A percentile compares a stretch with the other conserved stretches of the same genome.
Conservation (phyloP, 2,888 invertebrate species). For the Campaea margaritaria region DNA sequence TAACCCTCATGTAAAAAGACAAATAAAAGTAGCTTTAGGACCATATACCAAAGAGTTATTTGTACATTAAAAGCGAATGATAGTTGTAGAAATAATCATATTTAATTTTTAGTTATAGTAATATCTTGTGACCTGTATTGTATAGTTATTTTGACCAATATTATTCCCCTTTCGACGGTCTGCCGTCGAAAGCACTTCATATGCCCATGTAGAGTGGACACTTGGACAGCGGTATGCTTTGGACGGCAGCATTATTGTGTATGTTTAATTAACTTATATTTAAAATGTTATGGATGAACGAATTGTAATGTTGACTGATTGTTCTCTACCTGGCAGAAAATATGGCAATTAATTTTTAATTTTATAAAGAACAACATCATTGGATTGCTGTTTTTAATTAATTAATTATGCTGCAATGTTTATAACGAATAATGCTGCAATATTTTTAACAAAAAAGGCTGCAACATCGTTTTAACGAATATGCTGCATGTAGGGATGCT, state of each 20-base stretch:
- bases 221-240: slow-evolving; percentile 3
- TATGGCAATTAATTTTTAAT: slow-evolving; percentile 32
- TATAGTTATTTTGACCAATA: slow-evolving; percentile 45
- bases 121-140: slow-evolving; percentile 61
- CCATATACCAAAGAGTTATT: slow-evolving; percentile 83
- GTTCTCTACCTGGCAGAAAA: slow-evolving; percentile 20
- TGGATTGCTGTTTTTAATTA: too few species aligned
- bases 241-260: slow-evolving; percentile 18
- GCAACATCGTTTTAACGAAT: too few species aligned
- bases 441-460: too few species aligned
- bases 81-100: slow-evolving; percentile 67
- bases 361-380: too few species aligned
- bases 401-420: too few species aligned
- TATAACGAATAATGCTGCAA: too few species aligned
- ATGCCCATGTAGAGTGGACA: not conserved
- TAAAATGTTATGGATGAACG: slow-evolving; percentile 39
- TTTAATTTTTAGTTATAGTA: slow-evolving; percentile 77
- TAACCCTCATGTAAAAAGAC: slow-evolving; percentile 71
- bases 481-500: too few species aligned
- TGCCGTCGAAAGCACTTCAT: slow-evolving; percentile 4
- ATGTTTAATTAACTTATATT: slow-evolving; percentile 30
- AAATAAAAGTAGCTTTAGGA: slow-evolving; percentile 79
- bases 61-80: slow-evolving; percentile 79
- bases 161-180: slow-evolving; percentile 26
- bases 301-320: slow-evolving; percentile 48